Percentiles rank a stretch among this genome's conserved stretches.
Evolutionary conservation across 2,113 vertebrate species (phyloP).

Genomic region (Accipiter cooperii): DNA sequence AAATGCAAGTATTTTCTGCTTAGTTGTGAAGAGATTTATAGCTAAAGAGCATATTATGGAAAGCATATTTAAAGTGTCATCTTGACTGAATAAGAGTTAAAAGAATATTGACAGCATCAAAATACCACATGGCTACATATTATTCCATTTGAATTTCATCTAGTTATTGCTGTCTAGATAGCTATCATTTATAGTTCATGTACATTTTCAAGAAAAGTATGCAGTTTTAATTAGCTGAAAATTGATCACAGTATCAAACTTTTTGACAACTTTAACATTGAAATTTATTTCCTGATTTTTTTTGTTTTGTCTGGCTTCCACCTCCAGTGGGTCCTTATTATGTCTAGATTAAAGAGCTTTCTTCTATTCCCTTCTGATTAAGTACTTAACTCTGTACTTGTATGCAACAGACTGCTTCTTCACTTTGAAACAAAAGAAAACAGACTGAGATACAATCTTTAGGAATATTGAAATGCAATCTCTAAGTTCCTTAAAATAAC

Average conservation of each 20-base stretch:
- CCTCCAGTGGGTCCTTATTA: background rate
- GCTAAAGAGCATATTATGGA: background rate
- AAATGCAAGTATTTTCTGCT: background rate
- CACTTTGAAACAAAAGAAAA: background rate
- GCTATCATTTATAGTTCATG: background rate
- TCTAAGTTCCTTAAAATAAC: background rate
- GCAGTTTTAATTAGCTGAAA: background rate
- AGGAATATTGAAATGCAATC: background rate
- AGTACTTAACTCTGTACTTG: background rate
- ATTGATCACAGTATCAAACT: background rate
- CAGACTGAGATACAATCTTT: background rate
- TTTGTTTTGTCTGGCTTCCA: background rate
- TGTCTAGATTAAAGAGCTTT: background rate
- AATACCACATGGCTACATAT: background rate
- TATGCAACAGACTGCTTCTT: background rate
- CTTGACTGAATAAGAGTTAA: background rate
- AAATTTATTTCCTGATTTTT: background rate
- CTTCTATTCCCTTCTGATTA: background rate
- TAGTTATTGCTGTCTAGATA: background rate
- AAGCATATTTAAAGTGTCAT: background rate
- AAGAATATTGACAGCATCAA: background rate
- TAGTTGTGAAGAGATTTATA: background rate
- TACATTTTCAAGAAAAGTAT: background rate
- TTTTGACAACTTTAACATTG: background rate
- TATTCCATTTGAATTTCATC: background rate